Evolutionary conservation across 2,113 vertebrate genomes (phyloP), one percentile per base, ranked within the genome.

Genomic region (Sakesphorus luctuosus): DNA sequence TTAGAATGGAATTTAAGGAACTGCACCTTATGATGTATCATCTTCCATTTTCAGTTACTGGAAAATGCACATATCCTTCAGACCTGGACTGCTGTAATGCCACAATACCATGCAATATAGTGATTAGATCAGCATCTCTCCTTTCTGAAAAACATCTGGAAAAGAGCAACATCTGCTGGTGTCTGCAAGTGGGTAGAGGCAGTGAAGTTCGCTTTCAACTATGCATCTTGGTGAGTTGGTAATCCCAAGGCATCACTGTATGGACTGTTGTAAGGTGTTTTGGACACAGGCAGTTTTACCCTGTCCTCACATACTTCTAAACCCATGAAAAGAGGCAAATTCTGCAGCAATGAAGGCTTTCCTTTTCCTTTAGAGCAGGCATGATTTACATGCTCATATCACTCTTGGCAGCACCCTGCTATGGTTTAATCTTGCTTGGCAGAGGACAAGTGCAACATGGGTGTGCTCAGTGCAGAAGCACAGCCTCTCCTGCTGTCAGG

Each of bases 21-120:
- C 44, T 44, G 12, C 17, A 58, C 11, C 38, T 81, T 75, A 35
- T 26, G 13, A 33, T 52, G 20, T 21, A 31, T 25, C 10, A 6
- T 56, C 18, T 91, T 87, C 44, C 11, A 16, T 77, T 67, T 92
- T 86, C 35, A 36, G 17, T 63, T 66, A 71, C 52, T 0, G 0
- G 50, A 84, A 89, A 75, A 52, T 20, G 33, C 7, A 25, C 0
- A 0, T 9, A 16, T 67, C 11, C 21, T 78, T 84, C 61, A 82
- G 58, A 58, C 3, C 16, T 49, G 31, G 28, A 6, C 16, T 44
- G n/a, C 33, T 31, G 40, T 40, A 67, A 72, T 17, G 16, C 10
- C 61, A 36, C 0, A 0, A 59, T 21, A 47, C 40, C 29, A 8
- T 13, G 13, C 5, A 31, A 44, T 18, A 17, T 2, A 47, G 36